Base-by-base conservation (phyloP, 1,140 invertebrate species). In the Wiebesia pumilae region DNA sequence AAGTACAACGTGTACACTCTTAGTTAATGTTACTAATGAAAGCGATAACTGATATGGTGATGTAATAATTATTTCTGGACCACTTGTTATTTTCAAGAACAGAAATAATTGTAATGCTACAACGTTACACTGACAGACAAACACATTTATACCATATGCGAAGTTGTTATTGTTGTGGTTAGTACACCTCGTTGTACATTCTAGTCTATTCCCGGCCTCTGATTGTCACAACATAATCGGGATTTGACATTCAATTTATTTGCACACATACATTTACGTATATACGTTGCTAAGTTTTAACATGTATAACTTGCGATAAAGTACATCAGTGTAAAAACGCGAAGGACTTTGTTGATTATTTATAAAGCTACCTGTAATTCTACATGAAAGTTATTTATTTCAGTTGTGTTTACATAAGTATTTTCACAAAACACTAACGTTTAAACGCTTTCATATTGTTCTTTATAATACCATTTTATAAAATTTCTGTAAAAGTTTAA, bases 171-270 rank as follows among this genome's bases (percentile, higher is more conserved):
- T 81, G 78, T 85, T 73, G 67, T 43, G 84, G 84, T 81, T 24
- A 12, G 33, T 24, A 51, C 40, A 47, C 14, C n/a, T 82, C 30
- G 24, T 33, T 33, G 40, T 81, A 69, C n/a, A 69, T 81, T 69
- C 67, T 51, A 71, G 65, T 58, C 82, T 35, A 47, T 77, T 40
- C 67, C 51, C 67, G 40, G 79, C 21, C 30, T n/a, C 54, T 47
- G 47, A 85, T 81, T 81, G 77, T 73, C 62, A 27, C 35, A 9
- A 9, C 47, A 81, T 67, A 80, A 85, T 81, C 67, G 33, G 62
- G 62, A 85, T 81, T 85, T 73, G 78, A 85, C 78, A 71, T 85
- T 51, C 35, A 85, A 85, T 85, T 85, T 85, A 80, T 85, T 85
- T 79, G 78, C 19, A 40, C 54, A 69, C 58, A n/a, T n/a, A 27